Evolutionary conservation across 2,797 vertebrate species (phyloP).

Genomic region (Rousettus madagascariensis): DNA sequence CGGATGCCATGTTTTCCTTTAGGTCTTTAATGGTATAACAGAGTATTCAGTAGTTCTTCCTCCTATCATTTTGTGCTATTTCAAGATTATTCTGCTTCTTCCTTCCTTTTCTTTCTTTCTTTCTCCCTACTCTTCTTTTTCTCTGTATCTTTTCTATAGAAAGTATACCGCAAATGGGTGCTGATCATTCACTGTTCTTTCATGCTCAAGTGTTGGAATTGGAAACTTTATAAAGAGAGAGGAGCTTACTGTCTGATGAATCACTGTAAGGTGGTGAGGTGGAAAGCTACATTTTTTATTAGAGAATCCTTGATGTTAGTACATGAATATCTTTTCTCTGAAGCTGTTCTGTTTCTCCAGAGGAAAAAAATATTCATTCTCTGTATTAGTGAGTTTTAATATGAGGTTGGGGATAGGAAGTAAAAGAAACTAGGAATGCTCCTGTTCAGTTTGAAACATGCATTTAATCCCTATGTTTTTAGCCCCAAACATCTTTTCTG

Average conservation of each 20-base stretch:
- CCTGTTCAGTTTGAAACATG: background rate
- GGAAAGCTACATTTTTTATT: conserved; percentile 7
- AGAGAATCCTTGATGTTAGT: background rate
- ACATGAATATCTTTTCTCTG: background rate
- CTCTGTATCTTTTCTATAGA: background rate
- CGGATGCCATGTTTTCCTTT: background rate
- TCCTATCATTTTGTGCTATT: background rate
- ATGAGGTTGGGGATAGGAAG: background rate
- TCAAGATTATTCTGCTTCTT: background rate
- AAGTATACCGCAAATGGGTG: background rate
- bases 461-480: background rate
- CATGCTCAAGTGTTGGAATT: background rate
- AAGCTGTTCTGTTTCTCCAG: background rate
- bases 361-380: background rate
- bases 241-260: background rate
- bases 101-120: too few relatives aligned
- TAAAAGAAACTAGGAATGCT: background rate
- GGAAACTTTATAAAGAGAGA: background rate
- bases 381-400: background rate
- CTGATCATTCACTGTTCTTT: background rate
- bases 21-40: background rate
- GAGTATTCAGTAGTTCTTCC: background rate
- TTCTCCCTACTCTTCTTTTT: background rate
- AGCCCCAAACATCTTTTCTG: background rate
- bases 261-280: too few relatives aligned